These are phyloP conservation scores for Uria lomvia DNA, from an alignment of 2,113 vertebrate species.

Conservation along the genomic window DNA sequence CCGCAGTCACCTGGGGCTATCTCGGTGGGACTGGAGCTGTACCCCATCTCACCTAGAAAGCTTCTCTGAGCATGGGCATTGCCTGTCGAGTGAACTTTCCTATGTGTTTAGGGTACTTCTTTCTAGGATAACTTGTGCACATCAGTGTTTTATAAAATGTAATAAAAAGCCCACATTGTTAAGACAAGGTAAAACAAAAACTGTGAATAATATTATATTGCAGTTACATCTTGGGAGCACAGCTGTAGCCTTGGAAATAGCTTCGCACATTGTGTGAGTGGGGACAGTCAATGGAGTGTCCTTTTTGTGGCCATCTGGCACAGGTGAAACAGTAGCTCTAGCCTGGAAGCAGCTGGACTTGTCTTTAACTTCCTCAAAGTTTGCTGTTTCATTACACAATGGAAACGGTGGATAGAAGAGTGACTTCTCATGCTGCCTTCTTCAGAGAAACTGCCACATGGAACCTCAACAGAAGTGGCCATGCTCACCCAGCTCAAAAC, in stretches of 20 bases:
- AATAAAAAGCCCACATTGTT: not conserved
- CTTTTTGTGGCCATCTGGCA: not conserved
- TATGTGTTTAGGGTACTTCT: not conserved
- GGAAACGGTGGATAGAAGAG: not conserved
- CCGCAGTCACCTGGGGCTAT: not conserved
- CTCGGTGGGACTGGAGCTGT: not conserved
- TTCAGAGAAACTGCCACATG: not conserved
- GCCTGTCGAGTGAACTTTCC: not conserved
- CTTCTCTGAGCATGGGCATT: not conserved
- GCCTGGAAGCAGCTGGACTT: not conserved
- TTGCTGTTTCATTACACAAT: rapidly evolving
- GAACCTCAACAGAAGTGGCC: not conserved
- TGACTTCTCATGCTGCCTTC: not conserved
- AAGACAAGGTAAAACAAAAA: not conserved
- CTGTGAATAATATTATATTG: not conserved
- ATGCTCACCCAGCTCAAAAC: not conserved
- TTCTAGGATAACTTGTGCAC: not conserved
- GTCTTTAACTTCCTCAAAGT: not conserved
- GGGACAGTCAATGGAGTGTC: not conserved
- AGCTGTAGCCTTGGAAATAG: not conserved
- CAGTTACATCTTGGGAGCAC: not conserved
- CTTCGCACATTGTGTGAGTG: not conserved
- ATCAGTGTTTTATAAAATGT: not conserved
- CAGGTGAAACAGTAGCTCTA: not conserved
- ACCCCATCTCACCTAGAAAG: not conserved